These are phyloP conservation scores for Patella ulyssiponensis DNA, from an alignment of 2,888 invertebrate genomes.

Conservation along the genomic window DNA sequence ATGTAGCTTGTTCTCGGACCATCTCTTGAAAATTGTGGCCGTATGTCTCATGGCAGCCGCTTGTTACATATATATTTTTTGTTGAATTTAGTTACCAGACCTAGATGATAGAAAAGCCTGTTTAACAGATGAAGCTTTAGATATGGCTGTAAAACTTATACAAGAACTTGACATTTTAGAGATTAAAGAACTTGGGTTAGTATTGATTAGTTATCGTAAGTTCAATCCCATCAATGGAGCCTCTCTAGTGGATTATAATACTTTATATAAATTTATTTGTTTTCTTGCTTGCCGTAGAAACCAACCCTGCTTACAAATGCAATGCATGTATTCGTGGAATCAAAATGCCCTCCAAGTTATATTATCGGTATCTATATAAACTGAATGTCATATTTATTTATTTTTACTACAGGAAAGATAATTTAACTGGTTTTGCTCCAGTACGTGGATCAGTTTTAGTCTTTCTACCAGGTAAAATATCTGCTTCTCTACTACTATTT, in stretches of 20 bases:
- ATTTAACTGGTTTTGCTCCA: constrained; percentile 47
- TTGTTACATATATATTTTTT: not conserved
- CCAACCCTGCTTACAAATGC: no score
- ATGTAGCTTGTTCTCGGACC: not conserved
- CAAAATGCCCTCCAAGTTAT: no score
- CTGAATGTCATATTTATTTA: constrained; percentile 12
- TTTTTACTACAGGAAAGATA: constrained; percentile 28
- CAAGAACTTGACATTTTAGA: constrained; percentile 80
- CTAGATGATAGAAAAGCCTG: constrained; percentile 76
- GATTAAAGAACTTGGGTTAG: constrained; percentile 65
- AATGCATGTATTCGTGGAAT: no score
- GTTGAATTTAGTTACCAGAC: constrained; percentile 75
- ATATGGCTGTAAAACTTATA: constrained; percentile 78
- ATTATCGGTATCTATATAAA: no score
- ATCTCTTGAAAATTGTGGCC: no score
- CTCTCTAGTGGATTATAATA: not conserved
- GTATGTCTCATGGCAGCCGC: no score
- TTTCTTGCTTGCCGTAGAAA: no score
- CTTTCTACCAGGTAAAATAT: constrained; percentile 82
- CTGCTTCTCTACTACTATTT: not conserved
- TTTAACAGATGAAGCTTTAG: constrained; percentile 78
- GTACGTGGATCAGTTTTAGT: constrained; percentile 82
- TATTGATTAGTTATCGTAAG: not conserved
- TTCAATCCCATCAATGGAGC: not conserved
- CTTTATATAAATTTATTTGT: no score